Percentiles rank a stretch among this genome's conserved stretches.
These are phyloP conservation scores for Sternotherus odoratus DNA, from an alignment of 2,797 vertebrate species.

Conservation along the genomic window DNA sequence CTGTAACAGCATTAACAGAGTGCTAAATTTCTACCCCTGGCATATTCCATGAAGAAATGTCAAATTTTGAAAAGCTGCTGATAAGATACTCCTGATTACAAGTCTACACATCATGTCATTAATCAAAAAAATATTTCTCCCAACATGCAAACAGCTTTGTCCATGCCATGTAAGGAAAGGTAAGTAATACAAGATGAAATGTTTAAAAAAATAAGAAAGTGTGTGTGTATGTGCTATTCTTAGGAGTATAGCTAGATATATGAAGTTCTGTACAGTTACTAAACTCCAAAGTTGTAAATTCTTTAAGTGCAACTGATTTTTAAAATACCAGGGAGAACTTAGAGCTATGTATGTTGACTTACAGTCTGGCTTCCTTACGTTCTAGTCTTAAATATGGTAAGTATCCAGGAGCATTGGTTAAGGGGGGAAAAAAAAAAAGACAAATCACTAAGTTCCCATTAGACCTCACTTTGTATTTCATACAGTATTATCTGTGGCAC, in stretches of 20 bases:
- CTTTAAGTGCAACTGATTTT: neutral
- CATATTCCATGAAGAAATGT: conserved; percentile 77
- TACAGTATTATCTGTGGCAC: neutral
- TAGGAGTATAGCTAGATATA: neutral
- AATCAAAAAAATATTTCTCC: conserved; percentile 78
- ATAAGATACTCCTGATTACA: conserved; percentile 84
- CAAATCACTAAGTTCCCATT: fast-evolving
- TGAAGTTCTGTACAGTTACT: neutral
- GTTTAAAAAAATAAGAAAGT: neutral
- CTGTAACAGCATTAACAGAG: conserved; percentile 78
- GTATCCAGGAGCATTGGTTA: too few species aligned
- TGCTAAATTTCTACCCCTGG: conserved; percentile 78
- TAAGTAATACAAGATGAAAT: neutral
- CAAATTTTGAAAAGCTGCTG: conserved; percentile 74
- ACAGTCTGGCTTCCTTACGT: neutral
- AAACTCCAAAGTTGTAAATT: conserved; percentile 56
- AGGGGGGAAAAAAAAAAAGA: too few species aligned
- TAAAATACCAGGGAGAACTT: fast-evolving
- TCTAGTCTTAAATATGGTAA: neutral
- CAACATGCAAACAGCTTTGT: conserved; percentile 56
- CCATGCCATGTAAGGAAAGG: neutral
- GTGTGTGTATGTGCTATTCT: neutral
- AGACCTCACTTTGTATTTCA: neutral
- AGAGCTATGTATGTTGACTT: conserved; percentile 13
- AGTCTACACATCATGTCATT: conserved; percentile 74